Conservation (phyloP, 2,113 vertebrate genomes). For the Coryphaenoides rupestris region DNA sequence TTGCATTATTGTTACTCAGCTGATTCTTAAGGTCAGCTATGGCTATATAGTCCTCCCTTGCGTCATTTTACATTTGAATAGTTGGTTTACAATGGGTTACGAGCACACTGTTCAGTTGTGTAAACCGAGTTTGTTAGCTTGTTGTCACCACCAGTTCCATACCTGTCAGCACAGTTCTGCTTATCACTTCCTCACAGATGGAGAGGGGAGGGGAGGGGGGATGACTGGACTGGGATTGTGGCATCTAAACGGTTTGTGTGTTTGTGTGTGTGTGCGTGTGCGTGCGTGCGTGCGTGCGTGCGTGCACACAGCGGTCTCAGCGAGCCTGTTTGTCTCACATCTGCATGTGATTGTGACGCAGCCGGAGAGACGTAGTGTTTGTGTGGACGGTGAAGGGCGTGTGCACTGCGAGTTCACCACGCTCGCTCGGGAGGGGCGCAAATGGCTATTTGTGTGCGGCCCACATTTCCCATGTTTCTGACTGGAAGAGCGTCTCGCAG, state of each 20-base stretch:
- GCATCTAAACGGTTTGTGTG: too few relatives aligned
- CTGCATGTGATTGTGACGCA: conserved; percentile 38
- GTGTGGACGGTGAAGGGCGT: conserved; percentile 56
- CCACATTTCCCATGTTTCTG: conserved; percentile 57
- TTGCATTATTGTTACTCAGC: too few relatives aligned
- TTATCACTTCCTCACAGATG: conserved; percentile 22
- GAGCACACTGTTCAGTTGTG: conserved; percentile 22
- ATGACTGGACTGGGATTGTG: too few relatives aligned
- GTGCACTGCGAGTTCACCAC: conserved; percentile 54
- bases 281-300: conserved; percentile 6
- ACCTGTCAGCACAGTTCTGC: conserved; percentile 27
- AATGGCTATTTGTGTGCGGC: conserved; percentile 63
- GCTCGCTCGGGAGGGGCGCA: conserved; percentile 59
- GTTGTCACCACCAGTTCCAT: conserved; percentile 28
- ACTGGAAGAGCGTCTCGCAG: conserved; percentile 41
- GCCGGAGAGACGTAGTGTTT: conserved; percentile 30
- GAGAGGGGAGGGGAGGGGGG: conserved; percentile 17
- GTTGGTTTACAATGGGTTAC: neutral
- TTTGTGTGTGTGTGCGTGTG: neutral
- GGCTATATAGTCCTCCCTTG: too few relatives aligned
- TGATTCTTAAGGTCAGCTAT: too few relatives aligned
- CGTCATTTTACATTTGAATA: conserved; percentile 17
- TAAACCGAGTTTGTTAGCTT: conserved; percentile 24
- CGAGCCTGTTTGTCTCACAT: conserved; percentile 46
- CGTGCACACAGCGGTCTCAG: conserved; percentile 7